Evolutionary conservation across 2,888 invertebrate species (phyloP), one percentile per base, ranked within the genome.

Genomic region (Drosophila yooni): DNA sequence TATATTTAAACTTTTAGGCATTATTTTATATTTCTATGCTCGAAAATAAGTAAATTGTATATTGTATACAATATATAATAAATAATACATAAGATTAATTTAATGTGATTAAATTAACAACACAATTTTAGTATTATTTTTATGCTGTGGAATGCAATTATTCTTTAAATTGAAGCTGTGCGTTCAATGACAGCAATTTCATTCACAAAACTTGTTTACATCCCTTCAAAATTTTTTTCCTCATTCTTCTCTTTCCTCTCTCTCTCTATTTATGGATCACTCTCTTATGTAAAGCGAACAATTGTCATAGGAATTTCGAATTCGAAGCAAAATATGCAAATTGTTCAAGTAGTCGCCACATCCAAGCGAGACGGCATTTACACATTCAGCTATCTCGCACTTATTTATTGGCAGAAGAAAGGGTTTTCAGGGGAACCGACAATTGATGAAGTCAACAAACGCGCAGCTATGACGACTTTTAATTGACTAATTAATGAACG

Each of bases 381-480:
- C 43, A 18, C n/a, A 29, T 33, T 21, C 18, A 21, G 11, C 13
- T 33, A 6, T 33, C 3, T 60, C 18, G 2, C 15, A 40, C 31
- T 34, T 11, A 21, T 18, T 15, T 15, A 1, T 38, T 2, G 27
- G n/a, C 8, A 25, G n/a, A 31, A n/a, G 11, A 56, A 60, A 56
- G 46, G 31, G 43, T 60, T 56, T 11, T 21, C 10, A 46, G 36
- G 2, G 18, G 29, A 73, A 48, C 21, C 29, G 46, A 10, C 58
- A 46, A 69, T 48, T 64, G 48, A 27, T n/a, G 38, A 68, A 61
- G 68, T 76, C 85, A 84, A 79, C 73, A 84, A 87, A 76, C 64
- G 62, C 62, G n/a, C n/a, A 8, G 21, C 66, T 34, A 68, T 83
- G 88, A 83, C 73, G 89, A 68, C 57, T 64, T 58, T 64, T 74